Conservation (phyloP, 2,797 vertebrate species). For the Agapornis canus region DNA sequence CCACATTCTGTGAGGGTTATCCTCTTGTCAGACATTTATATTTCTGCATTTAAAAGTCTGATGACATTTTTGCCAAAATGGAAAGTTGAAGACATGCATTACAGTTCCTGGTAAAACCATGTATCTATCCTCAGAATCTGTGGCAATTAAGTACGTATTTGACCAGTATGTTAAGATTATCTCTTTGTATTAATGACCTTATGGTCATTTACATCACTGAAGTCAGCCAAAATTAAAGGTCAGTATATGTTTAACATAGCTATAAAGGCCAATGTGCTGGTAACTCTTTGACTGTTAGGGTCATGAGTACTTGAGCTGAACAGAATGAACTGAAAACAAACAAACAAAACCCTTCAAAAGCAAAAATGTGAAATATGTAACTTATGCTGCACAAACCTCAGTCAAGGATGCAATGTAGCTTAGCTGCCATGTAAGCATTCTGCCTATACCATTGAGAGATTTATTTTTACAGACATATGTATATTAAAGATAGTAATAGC, state of each 20-base stretch:
- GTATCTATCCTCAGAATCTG: background rate
- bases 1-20: background rate
- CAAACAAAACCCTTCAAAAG: background rate
- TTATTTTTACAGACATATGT: background rate
- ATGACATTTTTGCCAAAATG: background rate
- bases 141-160: background rate
- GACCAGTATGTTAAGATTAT: background rate
- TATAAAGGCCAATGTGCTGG: background rate
- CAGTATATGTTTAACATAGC: background rate
- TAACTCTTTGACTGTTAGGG: background rate
- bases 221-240: background rate
- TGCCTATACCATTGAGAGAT: background rate
- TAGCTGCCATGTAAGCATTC: background rate
- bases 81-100: background rate
- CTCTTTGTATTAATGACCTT: background rate
- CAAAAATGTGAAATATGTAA: background rate
- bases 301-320: background rate
- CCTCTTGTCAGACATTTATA: background rate
- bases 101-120: background rate
- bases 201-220: background rate
- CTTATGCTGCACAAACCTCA: background rate
- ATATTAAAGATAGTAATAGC: background rate
- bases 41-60: background rate
- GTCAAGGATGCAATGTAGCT: rapidly evolving
- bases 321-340: background rate